A percentile compares a stretch with the other conserved stretches of the same genome.
Conservation (phyloP, 2,888 invertebrate species). For the Cerceris rybyensis region DNA sequence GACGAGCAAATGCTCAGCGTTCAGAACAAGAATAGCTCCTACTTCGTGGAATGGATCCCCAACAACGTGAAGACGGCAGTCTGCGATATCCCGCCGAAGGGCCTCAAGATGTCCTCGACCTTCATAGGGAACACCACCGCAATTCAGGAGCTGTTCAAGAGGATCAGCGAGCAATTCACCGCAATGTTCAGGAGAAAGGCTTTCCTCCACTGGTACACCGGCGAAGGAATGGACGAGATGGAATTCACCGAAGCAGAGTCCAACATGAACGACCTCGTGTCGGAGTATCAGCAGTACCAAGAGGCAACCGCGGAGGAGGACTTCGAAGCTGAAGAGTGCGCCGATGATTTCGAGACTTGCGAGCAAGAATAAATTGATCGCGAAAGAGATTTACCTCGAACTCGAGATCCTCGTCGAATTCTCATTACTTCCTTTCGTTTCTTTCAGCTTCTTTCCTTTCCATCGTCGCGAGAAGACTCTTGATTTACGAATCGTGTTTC, state of each 20-base stretch:
- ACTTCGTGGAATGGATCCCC: slow-evolving; percentile 90
- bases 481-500: not conserved
- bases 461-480: slow-evolving; percentile 10
- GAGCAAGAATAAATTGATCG: slow-evolving; percentile 74
- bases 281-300: slow-evolving; percentile 97
- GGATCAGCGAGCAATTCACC: slow-evolving; percentile 94
- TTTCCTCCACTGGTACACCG: slow-evolving; percentile 99
- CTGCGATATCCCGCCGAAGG: slow-evolving; percentile 90
- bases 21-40: slow-evolving; percentile 87
- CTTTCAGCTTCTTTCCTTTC: not conserved
- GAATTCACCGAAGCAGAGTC: slow-evolving; percentile 99
- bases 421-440: not conserved
- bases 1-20: slow-evolving; percentile 90
- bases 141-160: slow-evolving; percentile 94
- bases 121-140: slow-evolving; percentile 95
- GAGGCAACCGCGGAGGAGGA: slow-evolving; percentile 95
- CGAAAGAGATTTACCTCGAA: not conserved
- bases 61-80: slow-evolving; percentile 92
- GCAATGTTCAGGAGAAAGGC: slow-evolving; percentile 99
- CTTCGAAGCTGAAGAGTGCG: slow-evolving; percentile 90
- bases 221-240: slow-evolving; percentile 99
- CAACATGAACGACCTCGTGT: slow-evolving; percentile 97
- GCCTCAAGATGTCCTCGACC: slow-evolving; percentile 94
- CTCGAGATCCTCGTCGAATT: not conserved
- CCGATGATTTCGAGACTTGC: slow-evolving; percentile 81